Conservation (phyloP, 2,797 vertebrate species). For the Trachops cirrhosus region DNA sequence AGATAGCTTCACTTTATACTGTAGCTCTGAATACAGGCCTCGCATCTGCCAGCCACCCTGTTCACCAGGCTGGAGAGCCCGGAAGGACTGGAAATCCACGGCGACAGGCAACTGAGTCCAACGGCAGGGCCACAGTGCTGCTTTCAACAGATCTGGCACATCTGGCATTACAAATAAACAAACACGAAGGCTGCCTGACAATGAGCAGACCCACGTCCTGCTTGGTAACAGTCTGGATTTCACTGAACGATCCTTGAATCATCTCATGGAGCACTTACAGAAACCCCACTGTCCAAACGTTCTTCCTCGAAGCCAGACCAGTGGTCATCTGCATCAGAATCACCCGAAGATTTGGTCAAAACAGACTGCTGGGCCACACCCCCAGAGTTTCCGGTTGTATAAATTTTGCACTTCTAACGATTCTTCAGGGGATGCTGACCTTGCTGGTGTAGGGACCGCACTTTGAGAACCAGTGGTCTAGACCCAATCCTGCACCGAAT, state of each 20-base stretch:
- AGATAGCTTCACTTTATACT: neutral
- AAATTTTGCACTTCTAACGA: fast-evolving
- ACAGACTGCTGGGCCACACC: neutral
- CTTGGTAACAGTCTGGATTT: neutral
- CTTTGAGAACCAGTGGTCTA: neutral
- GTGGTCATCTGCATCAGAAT: neutral
- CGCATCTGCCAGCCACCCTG: neutral
- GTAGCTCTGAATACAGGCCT: neutral
- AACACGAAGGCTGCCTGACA: neutral
- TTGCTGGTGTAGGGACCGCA: neutral
- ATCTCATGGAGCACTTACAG: neutral
- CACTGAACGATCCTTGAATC: fast-evolving
- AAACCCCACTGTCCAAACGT: neutral
- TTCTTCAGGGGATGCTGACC: neutral
- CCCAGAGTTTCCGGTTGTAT: neutral
- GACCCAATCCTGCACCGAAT: neutral
- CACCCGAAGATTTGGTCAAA: neutral
- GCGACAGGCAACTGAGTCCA: neutral
- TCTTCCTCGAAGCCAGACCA: neutral
- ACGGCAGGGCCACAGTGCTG: fast-evolving
- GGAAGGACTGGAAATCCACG: fast-evolving
- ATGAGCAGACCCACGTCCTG: neutral
- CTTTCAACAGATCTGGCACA: neutral
- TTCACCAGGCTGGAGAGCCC: neutral
- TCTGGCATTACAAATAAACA: neutral